These are phyloP conservation scores for Ceraclea dissimilis DNA, from an alignment of 2,888 invertebrate genomes.

Conservation along the genomic window DNA sequence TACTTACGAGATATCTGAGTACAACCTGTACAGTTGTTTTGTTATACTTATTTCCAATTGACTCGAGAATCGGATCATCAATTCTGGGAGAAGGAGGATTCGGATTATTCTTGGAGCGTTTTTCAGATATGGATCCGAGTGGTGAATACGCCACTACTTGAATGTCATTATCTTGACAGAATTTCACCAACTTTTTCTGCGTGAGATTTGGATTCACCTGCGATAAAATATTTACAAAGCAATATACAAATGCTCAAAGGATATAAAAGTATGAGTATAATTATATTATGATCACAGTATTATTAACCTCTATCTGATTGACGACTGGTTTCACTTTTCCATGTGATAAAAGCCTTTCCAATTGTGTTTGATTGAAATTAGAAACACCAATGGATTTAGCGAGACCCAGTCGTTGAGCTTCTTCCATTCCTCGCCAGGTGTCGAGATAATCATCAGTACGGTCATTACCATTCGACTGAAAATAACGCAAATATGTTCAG, in stretches of 20 bases:
- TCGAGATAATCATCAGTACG: slow-evolving; percentile 53
- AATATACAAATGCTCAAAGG: no score
- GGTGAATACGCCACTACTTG: slow-evolving; percentile 67
- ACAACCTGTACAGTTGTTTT: slow-evolving; percentile 58
- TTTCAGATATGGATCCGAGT: slow-evolving; percentile 48
- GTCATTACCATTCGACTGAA: slow-evolving; percentile 6
- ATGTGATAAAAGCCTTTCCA: slow-evolving; percentile 47
- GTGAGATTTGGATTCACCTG: slow-evolving; percentile 58
- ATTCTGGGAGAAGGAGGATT: slow-evolving; percentile 46
- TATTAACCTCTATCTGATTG: slow-evolving; percentile 48
- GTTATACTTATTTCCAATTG: slow-evolving; percentile 51
- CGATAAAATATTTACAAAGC: neutral
- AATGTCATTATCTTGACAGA: slow-evolving; percentile 57
- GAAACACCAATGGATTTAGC: slow-evolving; percentile 59
- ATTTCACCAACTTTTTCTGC: slow-evolving; percentile 60
- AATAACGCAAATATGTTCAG: slow-evolving; percentile 25
- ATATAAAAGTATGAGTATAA: no score
- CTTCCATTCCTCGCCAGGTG: slow-evolving; percentile 60
- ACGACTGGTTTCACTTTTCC: slow-evolving; percentile 47
- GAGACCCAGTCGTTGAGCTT: slow-evolving; percentile 49
- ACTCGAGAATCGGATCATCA: slow-evolving; percentile 45
- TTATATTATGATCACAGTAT: no score
- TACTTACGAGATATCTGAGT: slow-evolving; percentile 54
- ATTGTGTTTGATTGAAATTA: slow-evolving; percentile 60
- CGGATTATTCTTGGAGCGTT: slow-evolving; percentile 38